These are phyloP conservation scores for Vandiemenella viatica DNA, from an alignment of 2,888 invertebrate genomes.

Conservation along the genomic window DNA sequence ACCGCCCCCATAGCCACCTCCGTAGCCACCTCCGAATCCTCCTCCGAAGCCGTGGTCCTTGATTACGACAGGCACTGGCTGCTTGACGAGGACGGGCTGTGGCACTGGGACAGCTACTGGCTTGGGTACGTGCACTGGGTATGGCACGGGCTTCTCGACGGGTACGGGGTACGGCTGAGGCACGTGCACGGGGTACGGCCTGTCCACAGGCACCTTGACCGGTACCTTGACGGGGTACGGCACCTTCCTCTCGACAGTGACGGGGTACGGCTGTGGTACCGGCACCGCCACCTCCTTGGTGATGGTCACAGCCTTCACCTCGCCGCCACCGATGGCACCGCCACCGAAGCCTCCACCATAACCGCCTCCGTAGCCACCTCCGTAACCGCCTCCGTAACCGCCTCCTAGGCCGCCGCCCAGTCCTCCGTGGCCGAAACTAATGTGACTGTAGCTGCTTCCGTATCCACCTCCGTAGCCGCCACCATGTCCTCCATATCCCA, in stretches of 20 bases:
- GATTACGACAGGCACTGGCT: constrained; percentile 34
- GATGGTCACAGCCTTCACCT: constrained; percentile 11
- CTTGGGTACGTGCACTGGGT: constrained; percentile 30
- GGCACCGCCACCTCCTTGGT: constrained; percentile 13
- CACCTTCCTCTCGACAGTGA: constrained; percentile 24
- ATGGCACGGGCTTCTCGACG: constrained; percentile 20
- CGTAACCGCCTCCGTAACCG: too few relatives aligned
- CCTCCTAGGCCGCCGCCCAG: background rate
- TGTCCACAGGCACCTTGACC: constrained; percentile 34
- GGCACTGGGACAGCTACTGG: constrained; percentile 29
- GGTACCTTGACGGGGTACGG: constrained; percentile 30
- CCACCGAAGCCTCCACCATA: constrained; percentile 4
- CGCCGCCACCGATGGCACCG: constrained; percentile 3
- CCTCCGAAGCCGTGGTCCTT: too few relatives aligned
- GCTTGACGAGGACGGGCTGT: constrained; percentile 38
- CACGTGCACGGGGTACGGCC: constrained; percentile 30
- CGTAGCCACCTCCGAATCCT: background rate
- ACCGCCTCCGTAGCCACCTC: background rate
- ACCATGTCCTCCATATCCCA: too few relatives aligned
- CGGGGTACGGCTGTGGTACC: constrained; percentile 28
- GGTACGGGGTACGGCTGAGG: constrained; percentile 32
- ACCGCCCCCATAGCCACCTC: too few relatives aligned
- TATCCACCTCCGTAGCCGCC: too few relatives aligned
- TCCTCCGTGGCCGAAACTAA: background rate
- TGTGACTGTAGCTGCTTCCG: background rate